These are phyloP conservation scores for Isaurus tuberculatus DNA, from an alignment of 92 coral and sea anemone genomes.

Conservation along the genomic window DNA sequence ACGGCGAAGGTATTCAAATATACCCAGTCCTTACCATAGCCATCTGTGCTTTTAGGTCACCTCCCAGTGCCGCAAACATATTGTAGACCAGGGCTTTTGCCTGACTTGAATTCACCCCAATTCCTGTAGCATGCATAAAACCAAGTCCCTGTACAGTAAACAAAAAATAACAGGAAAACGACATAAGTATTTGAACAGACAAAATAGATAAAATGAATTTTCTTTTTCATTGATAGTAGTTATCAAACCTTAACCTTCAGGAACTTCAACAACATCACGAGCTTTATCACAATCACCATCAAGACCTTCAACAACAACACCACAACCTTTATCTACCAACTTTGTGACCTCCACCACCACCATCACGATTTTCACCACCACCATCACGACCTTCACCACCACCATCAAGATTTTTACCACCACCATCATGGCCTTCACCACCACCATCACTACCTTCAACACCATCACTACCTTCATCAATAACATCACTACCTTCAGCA, in stretches of 20 bases:
- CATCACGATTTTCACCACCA: not conserved
- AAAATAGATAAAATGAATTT: not conserved
- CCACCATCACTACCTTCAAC: not conserved
- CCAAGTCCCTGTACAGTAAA: conserved; percentile 75
- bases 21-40: conserved; percentile 77
- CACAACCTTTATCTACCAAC: not conserved
- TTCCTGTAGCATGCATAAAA: conserved; percentile 95
- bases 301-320: not conserved
- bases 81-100: conserved; percentile 95
- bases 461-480: not conserved
- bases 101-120: conserved; percentile 92
- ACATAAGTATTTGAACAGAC: not conserved
- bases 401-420: not conserved
- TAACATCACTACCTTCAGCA: not conserved
- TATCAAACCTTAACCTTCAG: not conserved
- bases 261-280: no score
- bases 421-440: not conserved
- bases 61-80: conserved; percentile 92
- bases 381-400: not conserved
- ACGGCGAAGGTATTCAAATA: no score
- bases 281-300: not conserved
- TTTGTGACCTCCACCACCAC: not conserved
- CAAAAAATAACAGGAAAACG: not conserved
- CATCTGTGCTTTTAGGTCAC: conserved; percentile 95
- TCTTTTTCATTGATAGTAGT: not conserved